Evolutionary conservation across 37 sponge, comb jelly and placozoan species (phyloP).

Genomic region (Amphimedon queenslandica): DNA sequence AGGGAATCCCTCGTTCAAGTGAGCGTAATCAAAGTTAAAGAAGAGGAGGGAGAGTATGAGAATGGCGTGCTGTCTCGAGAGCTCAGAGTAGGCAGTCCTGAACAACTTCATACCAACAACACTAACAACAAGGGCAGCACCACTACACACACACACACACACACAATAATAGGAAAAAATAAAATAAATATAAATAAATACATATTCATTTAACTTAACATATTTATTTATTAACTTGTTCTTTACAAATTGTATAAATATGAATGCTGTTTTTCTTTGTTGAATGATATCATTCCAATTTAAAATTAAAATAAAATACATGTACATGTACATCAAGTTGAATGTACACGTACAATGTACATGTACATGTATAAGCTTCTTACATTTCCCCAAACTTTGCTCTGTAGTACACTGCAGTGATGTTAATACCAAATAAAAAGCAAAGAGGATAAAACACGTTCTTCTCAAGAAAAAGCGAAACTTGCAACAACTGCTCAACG

Average conservation of each 20-base stretch:
- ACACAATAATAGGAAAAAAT: neutral
- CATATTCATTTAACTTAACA: neutral
- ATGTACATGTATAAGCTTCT: constrained; percentile 6
- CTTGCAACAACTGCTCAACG: constrained; percentile 26
- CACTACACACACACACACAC: constrained; percentile 41
- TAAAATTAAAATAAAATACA: too few species aligned
- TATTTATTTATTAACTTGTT: neutral
- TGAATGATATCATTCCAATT: too few species aligned
- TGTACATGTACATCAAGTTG: neutral
- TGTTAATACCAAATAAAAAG: constrained; percentile 49
- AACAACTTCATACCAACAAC: constrained; percentile 78
- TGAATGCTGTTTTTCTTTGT: too few species aligned
- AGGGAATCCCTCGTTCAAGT: constrained; percentile 84
- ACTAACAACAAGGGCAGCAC: constrained; percentile 70
- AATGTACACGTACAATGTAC: neutral
- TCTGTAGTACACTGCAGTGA: constrained; percentile 34
- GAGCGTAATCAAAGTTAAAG: constrained; percentile 88
- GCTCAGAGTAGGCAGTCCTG: constrained; percentile 68
- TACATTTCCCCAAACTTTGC: constrained; percentile 30
- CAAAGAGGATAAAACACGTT: constrained; percentile 58
- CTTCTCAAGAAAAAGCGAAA: constrained; percentile 46
- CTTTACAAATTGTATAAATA: too few species aligned
- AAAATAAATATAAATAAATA: neutral
- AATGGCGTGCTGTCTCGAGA: constrained; percentile 74
- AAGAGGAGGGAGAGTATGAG: constrained; percentile 83